Evolutionary conservation across 1,140 invertebrate species (phyloP).

Genomic region (Acromyrmex echinatior): DNA sequence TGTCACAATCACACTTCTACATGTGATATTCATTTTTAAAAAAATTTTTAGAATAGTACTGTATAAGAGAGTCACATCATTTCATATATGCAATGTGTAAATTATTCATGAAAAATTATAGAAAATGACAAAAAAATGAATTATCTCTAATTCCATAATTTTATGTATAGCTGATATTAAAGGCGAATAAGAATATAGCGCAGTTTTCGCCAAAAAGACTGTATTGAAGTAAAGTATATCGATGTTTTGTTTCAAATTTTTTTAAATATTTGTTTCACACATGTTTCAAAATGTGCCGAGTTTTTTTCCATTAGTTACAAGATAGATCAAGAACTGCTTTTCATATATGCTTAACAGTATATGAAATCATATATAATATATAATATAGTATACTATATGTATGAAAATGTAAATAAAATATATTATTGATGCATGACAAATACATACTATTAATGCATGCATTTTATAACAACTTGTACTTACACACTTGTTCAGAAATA

Average conservation of each 20-base stretch:
- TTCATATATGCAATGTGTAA: neutral
- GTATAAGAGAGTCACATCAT: neutral
- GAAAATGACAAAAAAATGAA: neutral
- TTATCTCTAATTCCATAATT: slow-evolving; percentile 1
- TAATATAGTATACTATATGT: neutral
- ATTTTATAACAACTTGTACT: slow-evolving; percentile 17
- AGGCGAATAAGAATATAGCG: neutral
- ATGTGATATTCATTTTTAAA: slow-evolving; percentile 1
- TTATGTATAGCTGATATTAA: neutral
- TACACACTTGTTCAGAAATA: neutral
- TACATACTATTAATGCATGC: neutral
- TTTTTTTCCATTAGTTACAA: slow-evolving; percentile 37
- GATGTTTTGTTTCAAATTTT: slow-evolving; percentile 10
- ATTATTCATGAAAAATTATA: neutral
- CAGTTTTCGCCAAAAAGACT: slow-evolving; percentile 60
- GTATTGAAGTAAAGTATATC: slow-evolving; percentile 29
- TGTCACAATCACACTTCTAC: neutral
- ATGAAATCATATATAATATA: neutral
- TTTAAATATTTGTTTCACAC: slow-evolving; percentile 11
- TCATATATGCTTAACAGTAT: slow-evolving; percentile 4
- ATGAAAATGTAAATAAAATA: slow-evolving; percentile 69
- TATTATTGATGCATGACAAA: neutral
- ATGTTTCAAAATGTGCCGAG: neutral
- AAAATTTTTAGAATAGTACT: neutral
- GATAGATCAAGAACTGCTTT: slow-evolving; percentile 47